These are phyloP conservation scores for Lasiurus cinereus DNA, from an alignment of 2,113 vertebrate genomes.

Conservation along the genomic window DNA sequence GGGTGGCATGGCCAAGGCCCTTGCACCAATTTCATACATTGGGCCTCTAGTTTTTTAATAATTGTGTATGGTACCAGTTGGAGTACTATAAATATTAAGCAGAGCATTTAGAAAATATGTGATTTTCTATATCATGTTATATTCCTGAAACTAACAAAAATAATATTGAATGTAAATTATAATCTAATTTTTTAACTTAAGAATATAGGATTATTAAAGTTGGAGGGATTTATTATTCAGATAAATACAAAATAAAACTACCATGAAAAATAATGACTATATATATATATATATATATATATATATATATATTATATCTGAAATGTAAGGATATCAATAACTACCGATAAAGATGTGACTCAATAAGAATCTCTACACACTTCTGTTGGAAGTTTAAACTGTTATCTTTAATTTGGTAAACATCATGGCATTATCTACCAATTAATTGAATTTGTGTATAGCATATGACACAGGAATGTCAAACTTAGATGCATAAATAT, in stretches of 20 bases:
- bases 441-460: neutral
- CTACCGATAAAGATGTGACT: neutral
- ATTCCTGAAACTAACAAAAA: neutral
- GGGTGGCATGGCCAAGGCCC: too few relatives aligned
- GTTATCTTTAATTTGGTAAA: neutral
- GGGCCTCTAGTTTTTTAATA: too few relatives aligned
- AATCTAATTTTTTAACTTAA: neutral
- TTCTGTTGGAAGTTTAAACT: neutral
- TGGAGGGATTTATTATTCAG: neutral
- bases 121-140: neutral
- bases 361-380: neutral
- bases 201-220: neutral
- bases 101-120: neutral
- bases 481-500: neutral
- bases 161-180: neutral
- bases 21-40: too few relatives aligned
- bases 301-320: neutral
- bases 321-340: neutral
- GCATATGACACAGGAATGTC: neutral
- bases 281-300: neutral
- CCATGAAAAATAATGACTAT: neutral
- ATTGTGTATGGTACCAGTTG: neutral
- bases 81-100: neutral
- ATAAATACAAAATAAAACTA: neutral
- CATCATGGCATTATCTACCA: neutral